Percentiles rank a stretch among this genome's conserved stretches.
phyloP scores from a whole-genome alignment of 2,797 vertebrate genomes.

The Rhinatrema bivittatum region DNA sequence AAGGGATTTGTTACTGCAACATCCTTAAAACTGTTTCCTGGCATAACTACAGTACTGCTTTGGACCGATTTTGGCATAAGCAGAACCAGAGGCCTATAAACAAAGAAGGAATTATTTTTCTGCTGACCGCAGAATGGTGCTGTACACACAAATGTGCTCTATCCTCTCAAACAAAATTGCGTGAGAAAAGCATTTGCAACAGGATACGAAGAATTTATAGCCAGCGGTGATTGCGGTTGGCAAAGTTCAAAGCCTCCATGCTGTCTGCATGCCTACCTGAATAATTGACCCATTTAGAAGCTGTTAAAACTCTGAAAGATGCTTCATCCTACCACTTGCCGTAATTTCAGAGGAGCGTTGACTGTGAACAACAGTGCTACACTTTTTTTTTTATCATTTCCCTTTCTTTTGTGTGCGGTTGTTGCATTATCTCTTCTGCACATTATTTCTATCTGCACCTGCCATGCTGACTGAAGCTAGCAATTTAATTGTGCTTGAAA shows the following conservation, averaged over 20 bases:
- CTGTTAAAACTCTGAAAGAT: constrained; percentile 12
- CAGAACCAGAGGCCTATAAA: no score
- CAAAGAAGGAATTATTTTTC: no score
- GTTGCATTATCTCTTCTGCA: constrained; percentile 38
- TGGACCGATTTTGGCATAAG: no score
- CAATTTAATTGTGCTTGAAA: constrained; percentile 73
- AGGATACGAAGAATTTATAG: not conserved
- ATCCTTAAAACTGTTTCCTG: no score
- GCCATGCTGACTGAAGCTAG: constrained; percentile 48
- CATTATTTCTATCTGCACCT: constrained; percentile 62
- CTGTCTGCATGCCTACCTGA: not conserved
- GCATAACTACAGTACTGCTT: no score
- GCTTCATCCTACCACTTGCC: constrained; percentile 14
- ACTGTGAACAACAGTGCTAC: constrained; percentile 26
- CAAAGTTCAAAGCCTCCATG: constrained; percentile 12
- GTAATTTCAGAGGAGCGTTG: constrained; percentile 29
- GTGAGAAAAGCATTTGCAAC: not conserved
- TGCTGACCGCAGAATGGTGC: no score
- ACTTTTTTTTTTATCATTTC: constrained; percentile 23
- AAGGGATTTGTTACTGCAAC: no score
- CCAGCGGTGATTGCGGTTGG: constrained; percentile 6
- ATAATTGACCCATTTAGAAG: constrained; percentile 13
- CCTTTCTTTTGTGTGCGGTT: constrained; percentile 19
- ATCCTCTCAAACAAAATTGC: no score
- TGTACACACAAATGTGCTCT: no score